Evolutionary conservation across 2,888 invertebrate genomes (phyloP), one percentile per base, ranked within the genome.

Genomic region (Glaucopsyche alexis): DNA sequence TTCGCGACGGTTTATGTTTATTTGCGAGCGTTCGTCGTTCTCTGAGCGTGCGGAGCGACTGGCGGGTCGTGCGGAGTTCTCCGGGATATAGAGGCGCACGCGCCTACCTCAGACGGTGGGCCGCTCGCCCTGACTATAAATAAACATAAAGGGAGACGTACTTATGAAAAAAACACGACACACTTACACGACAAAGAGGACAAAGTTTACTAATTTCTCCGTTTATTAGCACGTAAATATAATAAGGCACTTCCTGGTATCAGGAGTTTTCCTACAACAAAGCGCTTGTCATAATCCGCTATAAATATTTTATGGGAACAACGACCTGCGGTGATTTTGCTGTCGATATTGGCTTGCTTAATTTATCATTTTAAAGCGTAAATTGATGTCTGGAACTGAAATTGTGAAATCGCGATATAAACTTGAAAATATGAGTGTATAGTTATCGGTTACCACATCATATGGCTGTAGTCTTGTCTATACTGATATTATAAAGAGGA

Each of bases 101-200:
- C 84, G 83, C 92, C 91, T 91, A 89, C 85, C 90, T 90, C 90
- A 85, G 89, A 89, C 84, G 89, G 86, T 85, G 84, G 85, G 85
- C 87, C 90, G 91, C 92, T 91, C 90, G 91, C 90, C 89, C 90
- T 89, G 83, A 81, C 85, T 93, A 93, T 92, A 91, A 90, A 89
- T 92, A 93, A 87, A 87, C 87, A 87, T 77, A 87, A 86, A 87
- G 87, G 87, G 87, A 89, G 85, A 88, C 85, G 85, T 86, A 87
- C 88, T 87, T 60, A 60, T 14, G 77, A 84, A 83, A 87, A 87
- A 85, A 83, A 85, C 85, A 89, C 90, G 90, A 88, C 91, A 92
- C 89, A 87, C 84, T 88, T 91, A 82, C 80, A 83, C 81, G 80
- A 81, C 81, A 81, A 85, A 85, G 87, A 86, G 85, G 87, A 82